These are phyloP conservation scores for Heteractis magnifica DNA, from an alignment of 92 coral and sea anemone species.

Conservation along the genomic window DNA sequence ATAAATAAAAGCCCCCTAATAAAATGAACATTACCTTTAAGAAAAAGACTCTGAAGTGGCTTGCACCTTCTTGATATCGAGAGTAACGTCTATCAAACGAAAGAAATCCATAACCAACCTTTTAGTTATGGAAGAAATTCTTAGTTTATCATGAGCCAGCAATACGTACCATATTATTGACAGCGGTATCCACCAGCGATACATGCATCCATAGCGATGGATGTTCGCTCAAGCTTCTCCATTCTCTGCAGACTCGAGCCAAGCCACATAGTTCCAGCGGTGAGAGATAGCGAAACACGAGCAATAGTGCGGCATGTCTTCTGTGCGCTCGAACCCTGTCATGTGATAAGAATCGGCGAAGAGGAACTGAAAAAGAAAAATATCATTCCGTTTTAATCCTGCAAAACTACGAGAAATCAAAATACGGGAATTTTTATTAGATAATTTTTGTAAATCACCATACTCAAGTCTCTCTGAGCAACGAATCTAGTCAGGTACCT, in stretches of 20 bases:
- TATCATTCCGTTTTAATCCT: not conserved
- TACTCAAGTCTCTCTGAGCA: too few relatives aligned
- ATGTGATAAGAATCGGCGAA: constrained; percentile 40
- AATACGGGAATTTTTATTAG: too few relatives aligned
- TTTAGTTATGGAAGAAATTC: not conserved
- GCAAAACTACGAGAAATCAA: not conserved
- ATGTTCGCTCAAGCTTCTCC: constrained; percentile 73
- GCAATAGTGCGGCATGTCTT: constrained; percentile 53
- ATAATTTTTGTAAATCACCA: too few relatives aligned
- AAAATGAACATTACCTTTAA: constrained; percentile 53
- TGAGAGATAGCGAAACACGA: constrained; percentile 60
- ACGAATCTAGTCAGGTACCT: too few relatives aligned
- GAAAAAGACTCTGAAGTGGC: constrained; percentile 38
- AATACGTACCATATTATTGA: constrained; percentile 64
- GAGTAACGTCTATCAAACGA: constrained; percentile 34
- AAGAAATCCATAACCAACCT: not conserved
- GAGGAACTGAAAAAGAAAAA: constrained; percentile 25
- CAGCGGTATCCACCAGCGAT: constrained; percentile 40
- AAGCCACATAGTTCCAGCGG: constrained; percentile 82
- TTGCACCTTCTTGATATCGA: constrained; percentile 63
- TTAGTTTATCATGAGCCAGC: not conserved
- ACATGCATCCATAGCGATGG: constrained; percentile 76
- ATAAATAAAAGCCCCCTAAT: not conserved
- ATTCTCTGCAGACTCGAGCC: constrained; percentile 79
- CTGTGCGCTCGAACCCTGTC: constrained; percentile 37